phyloP scores from a whole-genome alignment of 2,113 vertebrate species.

The Vulpes lagopus region DNA sequence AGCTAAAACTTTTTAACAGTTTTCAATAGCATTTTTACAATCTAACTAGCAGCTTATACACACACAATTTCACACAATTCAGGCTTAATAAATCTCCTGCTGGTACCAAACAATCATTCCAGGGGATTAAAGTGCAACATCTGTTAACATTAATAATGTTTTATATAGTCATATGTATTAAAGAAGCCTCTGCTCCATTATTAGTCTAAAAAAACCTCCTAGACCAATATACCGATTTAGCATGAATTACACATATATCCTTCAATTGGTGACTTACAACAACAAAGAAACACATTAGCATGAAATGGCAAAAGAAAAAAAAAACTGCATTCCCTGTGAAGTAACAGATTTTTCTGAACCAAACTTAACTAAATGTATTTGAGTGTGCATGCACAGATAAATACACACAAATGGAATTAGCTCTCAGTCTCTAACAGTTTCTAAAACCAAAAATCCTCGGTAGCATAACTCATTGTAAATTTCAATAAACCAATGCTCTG shows the following conservation, averaged over 20 bases:
- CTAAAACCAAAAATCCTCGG: constrained; percentile 51
- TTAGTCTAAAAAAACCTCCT: constrained; percentile 84
- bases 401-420: not conserved
- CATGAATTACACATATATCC: constrained; percentile 82
- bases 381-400: fast-evolving
- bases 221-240: constrained; percentile 77
- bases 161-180: constrained; percentile 85
- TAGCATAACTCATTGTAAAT: not conserved
- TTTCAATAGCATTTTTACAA: constrained; percentile 90
- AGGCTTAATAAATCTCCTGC: constrained; percentile 91
- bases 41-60: constrained; percentile 90
- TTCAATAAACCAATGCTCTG: not conserved
- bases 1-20: constrained; percentile 91
- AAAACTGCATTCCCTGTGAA: constrained; percentile 46
- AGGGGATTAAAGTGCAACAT: constrained; percentile 89
- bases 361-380: constrained; percentile 48
- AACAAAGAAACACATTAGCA: constrained; percentile 79
- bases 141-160: constrained; percentile 90
- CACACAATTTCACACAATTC: constrained; percentile 91
- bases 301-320: constrained; percentile 41
- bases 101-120: constrained; percentile 91
- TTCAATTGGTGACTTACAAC: constrained; percentile 77
- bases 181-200: constrained; percentile 82
- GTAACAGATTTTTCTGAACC: constrained; percentile 51
- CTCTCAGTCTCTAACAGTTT: constrained; percentile 17